Evolutionary conservation across 2,113 vertebrate species (phyloP), one percentile per base, ranked within the genome.

Genomic region (Hypanus sabinus): DNA sequence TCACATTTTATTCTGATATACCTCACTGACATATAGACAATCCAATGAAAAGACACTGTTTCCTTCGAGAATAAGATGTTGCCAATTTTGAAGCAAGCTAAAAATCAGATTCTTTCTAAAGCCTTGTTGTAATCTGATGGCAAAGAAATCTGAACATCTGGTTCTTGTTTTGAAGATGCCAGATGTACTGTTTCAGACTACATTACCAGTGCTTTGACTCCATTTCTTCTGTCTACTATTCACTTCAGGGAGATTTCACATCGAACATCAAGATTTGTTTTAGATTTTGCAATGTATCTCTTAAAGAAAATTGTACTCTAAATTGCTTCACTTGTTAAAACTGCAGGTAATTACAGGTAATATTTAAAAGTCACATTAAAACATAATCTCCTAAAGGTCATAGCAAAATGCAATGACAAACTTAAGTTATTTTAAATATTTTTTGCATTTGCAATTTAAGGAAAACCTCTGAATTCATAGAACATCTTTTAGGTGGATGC

Each of bases 151-250:
- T 16, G 57, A 62, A 88, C 83, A 88, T 88, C 83, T 90, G 85
- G 85, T 33, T 90, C 57, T 88, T 30, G n/a, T 90, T 90, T 68
- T 90, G 85, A 90, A 90, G 60, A 90, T 90, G 85, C 60, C 85
- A 33, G 33, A 36, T 16, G 60, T 68, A n/a, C 60, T 33, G 62
- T 68, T 6, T 90, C 27, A 16, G 85, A 65, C 30, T 68, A 65
- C n/a, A 36, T 62, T 62, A 65, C 14, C 33, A 6, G 60, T 65
- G 30, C 60, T 90, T 62, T 68, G 60, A 90, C 30, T 60, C 14
- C 33, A 30, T 33, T 90, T 90, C 60, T 65, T 90, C 85, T 90
- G 1, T 62, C 57, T 68, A 14, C 33, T 65, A 16, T 60, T 90
- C 85, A 60, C 60, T 68, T 90, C 33, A 12, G 6, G 30, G 30